Evolutionary conservation across 2,797 vertebrate species (phyloP), one percentile per base, ranked within the genome.

Genomic region (Pangasius sanitwongsei): DNA sequence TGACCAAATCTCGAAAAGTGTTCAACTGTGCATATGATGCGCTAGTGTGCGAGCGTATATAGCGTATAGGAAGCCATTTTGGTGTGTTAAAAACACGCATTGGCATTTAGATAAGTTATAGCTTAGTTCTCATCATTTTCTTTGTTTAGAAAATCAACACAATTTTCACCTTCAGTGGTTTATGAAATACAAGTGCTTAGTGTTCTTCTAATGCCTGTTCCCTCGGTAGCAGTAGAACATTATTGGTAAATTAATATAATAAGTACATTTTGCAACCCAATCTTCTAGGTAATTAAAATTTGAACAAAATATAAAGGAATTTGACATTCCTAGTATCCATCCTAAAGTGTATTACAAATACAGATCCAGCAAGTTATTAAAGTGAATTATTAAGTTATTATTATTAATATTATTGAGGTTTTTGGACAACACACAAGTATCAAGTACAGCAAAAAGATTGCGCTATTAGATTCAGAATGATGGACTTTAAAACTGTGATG

Each of bases 101-200:
- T 78, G 23, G 13, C 48, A 78, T n/a, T n/a, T 53, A 44, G 44
- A 44, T 44, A 44, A 6, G 44, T 7, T 44, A 0, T 1, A 44
- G 44, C 44, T 44, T 44, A 74, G 2, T 50, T 50, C 5, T 53
- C 4, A 53, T 44, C 41, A 55, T 80, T 80, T 31, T 18, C 9
- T 78, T 4, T 31, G 48, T 48, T 75, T 48, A 48, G 20, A 44
- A 75, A 75, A 75, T 13, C 72, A 75, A 75, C 41, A 48, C 72
- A 75, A 75, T 75, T 78, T 77, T 77, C 74, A n/a, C 74, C 25
- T 48, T 50, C 44, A 50, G 1, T 74, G 70, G 74, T 77, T 50
- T n/a, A 74, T 41, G 37, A 3, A 41, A 11, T 23, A 41, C 9
- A 74, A 44, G 18, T 74, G 37, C 70, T 37, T 37, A 74, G 18